These are phyloP conservation scores for Noctua fimbriata DNA, from an alignment of 2,888 invertebrate species.

Conservation along the genomic window DNA sequence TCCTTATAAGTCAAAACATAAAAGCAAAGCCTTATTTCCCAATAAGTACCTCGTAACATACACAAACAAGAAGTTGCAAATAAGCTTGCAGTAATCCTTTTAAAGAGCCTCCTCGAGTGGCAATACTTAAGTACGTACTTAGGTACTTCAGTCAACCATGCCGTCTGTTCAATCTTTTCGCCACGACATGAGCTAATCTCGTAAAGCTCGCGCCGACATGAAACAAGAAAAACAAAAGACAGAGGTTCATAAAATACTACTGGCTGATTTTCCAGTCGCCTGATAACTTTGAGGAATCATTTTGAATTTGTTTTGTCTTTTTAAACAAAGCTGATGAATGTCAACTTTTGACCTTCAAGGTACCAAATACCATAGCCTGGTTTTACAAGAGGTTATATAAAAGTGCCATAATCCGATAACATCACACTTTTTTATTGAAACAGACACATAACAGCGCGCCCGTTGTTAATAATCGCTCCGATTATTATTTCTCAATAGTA, in stretches of 20 bases:
- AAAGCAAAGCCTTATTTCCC: not conserved
- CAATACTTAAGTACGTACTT: constrained; percentile 22
- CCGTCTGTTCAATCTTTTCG: constrained; percentile 15
- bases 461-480: not conserved
- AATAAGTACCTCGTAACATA: constrained; percentile 18
- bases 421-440: not conserved
- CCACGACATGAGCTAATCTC: constrained; percentile 8
- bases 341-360: not conserved
- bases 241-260: not conserved
- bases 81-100: constrained; percentile 23
- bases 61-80: constrained; percentile 18
- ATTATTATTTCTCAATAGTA: not conserved
- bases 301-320: not conserved
- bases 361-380: not conserved
- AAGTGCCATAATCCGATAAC: not conserved
- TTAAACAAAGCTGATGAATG: not conserved
- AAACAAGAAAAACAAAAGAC: not conserved
- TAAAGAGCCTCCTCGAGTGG: not conserved
- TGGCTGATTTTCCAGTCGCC: not conserved
- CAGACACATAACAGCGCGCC: not conserved
- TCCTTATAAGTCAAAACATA: not conserved
- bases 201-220: not conserved
- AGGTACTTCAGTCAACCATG: constrained; percentile 4
- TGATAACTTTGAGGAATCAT: not conserved
- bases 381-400: not conserved